Base-by-base conservation (phyloP, 2,113 vertebrate genomes). In the Thalassoma bifasciatum region DNA sequence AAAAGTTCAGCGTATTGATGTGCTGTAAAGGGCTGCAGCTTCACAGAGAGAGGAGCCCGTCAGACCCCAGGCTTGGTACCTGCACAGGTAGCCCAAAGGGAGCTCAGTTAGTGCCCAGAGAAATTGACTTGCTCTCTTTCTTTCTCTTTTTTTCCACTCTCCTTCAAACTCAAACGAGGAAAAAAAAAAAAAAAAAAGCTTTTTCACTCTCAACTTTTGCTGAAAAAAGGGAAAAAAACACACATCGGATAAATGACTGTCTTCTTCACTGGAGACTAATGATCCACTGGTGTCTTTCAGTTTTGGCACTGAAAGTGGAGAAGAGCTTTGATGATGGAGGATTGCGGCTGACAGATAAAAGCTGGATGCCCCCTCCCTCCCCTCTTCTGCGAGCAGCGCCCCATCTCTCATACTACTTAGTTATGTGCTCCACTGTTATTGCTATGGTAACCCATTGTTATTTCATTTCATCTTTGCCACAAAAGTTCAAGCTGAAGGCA, bases 311-410 rank as follows among this genome's bases (percentile, higher is more conserved):
- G 83, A 70, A 76, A 89, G 85, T 85, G 77, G 78, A 86, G 84
- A 81, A 79, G 81, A 81, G 83, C 90, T 91, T 93, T 93, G 87
- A 91, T 89, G 90, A 86, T 88, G 72, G 81, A 89, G 87, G 76
- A 75, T 77, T 75, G 81, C 58, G 53, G 54, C 77, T 82, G 81
- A 85, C 84, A 82, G 82, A 88, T 91, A 83, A 88, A 88, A 89
- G 85, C 69, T 51, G 67, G 69, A 66, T 49, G 17, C 26, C 64
- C 66, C 75, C 66, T 52, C 47, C 42, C 17, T 2, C 23, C 24
- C 2, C 17, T 26, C 1, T 2, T 42, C 40, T 49, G 40, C 46
- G 53, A 80, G 77, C 88, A 53, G 64, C 72, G 75, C 75, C 61
- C 66, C 68, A 72, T 82, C 75, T 84, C 77, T 92, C 83, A 66